A percentile compares a stretch with the other conserved stretches of the same genome.
phyloP scores from a whole-genome alignment of 2,888 invertebrate genomes.

The Diarsia brunnea region DNA sequence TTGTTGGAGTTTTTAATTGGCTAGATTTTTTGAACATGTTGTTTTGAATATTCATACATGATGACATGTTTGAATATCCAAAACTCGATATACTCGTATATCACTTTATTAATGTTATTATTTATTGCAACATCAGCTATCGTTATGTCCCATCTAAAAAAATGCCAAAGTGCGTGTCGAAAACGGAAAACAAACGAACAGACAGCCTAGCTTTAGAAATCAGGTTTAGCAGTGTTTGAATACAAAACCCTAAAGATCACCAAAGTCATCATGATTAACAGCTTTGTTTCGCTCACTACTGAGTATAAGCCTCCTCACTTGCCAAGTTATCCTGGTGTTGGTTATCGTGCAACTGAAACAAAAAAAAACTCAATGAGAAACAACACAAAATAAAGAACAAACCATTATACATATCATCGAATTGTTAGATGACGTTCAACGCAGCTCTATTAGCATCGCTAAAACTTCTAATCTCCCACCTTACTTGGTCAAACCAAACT shows the following conservation, averaged over 20 bases:
- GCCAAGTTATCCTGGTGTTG: not conserved
- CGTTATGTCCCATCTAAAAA: not conserved
- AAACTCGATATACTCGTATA: not conserved
- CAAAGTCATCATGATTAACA: not conserved
- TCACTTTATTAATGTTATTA: not conserved
- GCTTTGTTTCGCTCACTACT: not conserved
- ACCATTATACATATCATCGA: not conserved
- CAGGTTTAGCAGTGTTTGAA: too few relatives aligned
- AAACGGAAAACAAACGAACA: not conserved
- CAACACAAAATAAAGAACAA: not conserved
- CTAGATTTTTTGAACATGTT: not conserved
- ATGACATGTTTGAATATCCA: not conserved
- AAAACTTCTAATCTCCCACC: slow-evolving; percentile 5
- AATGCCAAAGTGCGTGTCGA: not conserved
- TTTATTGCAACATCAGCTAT: not conserved
- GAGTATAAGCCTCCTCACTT: not conserved
- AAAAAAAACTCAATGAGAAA: not conserved
- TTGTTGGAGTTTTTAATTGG: slow-evolving; percentile 14
- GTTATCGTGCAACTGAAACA: not conserved
- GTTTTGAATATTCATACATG: not conserved
- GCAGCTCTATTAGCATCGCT: slow-evolving; percentile 17
- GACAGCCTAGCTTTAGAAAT: too few relatives aligned
- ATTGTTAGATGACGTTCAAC: not conserved
- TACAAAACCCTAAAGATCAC: not conserved
- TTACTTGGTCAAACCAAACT: slow-evolving; percentile 8